Evolutionary conservation across 1,140 invertebrate species (phyloP).

Genomic region (Phenacoccus solenopsis): DNA sequence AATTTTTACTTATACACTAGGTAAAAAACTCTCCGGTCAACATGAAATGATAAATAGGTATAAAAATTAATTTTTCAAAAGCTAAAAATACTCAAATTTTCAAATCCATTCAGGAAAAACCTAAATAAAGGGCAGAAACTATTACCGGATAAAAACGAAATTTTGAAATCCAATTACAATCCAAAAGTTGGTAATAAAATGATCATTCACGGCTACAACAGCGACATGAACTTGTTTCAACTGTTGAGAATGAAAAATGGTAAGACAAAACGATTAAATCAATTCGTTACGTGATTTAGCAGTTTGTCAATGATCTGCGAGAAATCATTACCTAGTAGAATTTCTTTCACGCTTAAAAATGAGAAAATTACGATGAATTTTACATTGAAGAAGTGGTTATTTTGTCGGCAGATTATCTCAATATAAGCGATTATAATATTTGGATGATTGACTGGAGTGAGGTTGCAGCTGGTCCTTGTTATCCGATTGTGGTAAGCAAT

Average conservation of each 20-base stretch:
- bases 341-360: no score
- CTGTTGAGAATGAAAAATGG: neutral
- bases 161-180: constrained; percentile 3
- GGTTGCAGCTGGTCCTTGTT: constrained; percentile 46
- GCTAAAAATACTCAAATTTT: neutral
- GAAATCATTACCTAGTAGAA: no score
- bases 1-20: neutral
- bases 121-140: neutral
- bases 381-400: neutral
- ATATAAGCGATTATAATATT: constrained; percentile 36
- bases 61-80: neutral
- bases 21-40: no score
- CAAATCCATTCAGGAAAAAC: neutral
- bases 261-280: neutral
- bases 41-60: no score
- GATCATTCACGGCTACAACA: constrained; percentile 5
- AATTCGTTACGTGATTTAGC: neutral
- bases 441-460: constrained; percentile 51
- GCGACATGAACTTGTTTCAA: neutral
- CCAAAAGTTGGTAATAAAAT: neutral
- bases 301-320: neutral
- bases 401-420: neutral
- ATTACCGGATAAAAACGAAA: neutral
- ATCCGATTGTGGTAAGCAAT: constrained; percentile 48
- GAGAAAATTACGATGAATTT: no score